These are phyloP conservation scores for Lepidocolaptes lacrymiger DNA, from an alignment of 2,797 vertebrate genomes.

Conservation along the genomic window DNA sequence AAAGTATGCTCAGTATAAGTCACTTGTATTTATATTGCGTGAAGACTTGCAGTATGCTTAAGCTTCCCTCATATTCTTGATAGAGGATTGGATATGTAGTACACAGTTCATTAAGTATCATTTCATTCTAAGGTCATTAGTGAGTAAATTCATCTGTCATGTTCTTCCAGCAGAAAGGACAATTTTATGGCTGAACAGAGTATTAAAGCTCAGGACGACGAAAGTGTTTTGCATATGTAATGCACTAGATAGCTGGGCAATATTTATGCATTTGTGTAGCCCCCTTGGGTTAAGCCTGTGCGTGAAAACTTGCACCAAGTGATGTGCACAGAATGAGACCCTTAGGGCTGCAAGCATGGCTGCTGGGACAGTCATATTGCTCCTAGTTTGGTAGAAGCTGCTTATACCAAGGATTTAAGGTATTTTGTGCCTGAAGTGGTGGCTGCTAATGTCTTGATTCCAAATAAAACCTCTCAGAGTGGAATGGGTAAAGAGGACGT, in stretches of 20 bases:
- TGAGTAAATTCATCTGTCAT: background rate
- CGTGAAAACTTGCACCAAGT: background rate
- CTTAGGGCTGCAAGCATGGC: background rate
- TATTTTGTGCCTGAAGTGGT: background rate
- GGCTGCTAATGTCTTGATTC: background rate
- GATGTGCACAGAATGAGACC: background rate
- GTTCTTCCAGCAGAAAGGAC: constrained; percentile 18
- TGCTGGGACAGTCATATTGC: background rate
- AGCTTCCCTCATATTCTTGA: background rate
- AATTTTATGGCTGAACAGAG: constrained; percentile 45
- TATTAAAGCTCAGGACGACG: background rate
- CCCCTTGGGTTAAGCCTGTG: background rate
- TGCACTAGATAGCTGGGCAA: background rate
- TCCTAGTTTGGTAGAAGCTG: background rate
- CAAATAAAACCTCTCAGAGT: background rate
- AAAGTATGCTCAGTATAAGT: background rate
- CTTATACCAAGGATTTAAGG: background rate
- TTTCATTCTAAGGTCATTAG: constrained; percentile 7
- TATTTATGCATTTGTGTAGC: background rate
- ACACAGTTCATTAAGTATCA: background rate
- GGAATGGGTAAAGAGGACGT: background rate
- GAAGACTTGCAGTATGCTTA: background rate
- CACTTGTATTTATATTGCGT: background rate
- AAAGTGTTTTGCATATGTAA: background rate
- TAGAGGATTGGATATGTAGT: background rate